Evolutionary conservation across 2,113 vertebrate species (phyloP), one percentile per base, ranked within the genome.

Genomic region (Elephas maximus): DNA sequence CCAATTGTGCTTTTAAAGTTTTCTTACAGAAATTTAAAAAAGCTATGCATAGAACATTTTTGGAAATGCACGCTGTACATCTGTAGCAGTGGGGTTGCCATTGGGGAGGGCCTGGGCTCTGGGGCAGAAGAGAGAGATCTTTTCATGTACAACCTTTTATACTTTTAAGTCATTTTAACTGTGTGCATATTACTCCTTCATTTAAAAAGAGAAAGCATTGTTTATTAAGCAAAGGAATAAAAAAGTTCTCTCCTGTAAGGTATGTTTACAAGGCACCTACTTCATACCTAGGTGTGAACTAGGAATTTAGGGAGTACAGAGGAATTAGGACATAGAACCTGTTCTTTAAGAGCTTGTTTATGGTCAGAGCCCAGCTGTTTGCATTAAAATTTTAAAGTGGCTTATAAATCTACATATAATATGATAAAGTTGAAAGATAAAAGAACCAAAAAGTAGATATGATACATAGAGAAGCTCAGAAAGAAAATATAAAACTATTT

Each of bases 1-100:
- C 26, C 67, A 62, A 6, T 18, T 83, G 73, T 92, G 73, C 60
- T 63, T 88, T 89, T 93, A 81, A 91, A 79, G 20, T 41, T 92
- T 89, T 69, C 57, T 89, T 92, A 45, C 82, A 74, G 69, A 95
- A 94, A 57, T 76, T 30, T 37, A 37, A 37, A 53, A 81, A 94
- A 10, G 8, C 73, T 88, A 12, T 65, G 0, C 30, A 37, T 20
- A 62, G 60, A 74, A 78, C 41, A 60, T 90, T 86, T 78, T 20
- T 69, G 53, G 57, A 90, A 92, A 45, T 65, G 73, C 6, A 60
- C 28, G 37, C 79, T 93, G 18, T 80, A 62, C 76, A 44, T 74
- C 73, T 71, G 33, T 77, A 44, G 48, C 53, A 57, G 10, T 74
- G 41, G 82, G 18, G 3, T 79, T 90, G 51, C 65, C 23, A 30